Evolutionary conservation across 2,888 invertebrate genomes (phyloP).

Genomic region (Ormyrus rosae): DNA sequence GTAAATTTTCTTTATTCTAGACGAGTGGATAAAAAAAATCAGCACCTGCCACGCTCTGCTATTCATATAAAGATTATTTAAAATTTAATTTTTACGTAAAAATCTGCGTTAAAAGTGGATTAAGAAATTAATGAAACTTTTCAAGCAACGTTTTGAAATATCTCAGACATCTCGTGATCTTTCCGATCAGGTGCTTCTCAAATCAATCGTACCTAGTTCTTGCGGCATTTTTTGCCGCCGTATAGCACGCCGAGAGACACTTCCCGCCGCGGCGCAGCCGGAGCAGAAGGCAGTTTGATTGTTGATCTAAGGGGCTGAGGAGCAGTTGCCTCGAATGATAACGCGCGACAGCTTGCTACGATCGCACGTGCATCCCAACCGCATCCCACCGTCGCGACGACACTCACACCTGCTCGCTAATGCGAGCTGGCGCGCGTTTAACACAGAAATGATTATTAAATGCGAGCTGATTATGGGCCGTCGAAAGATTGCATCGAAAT

Average conservation of each 20-base stretch:
- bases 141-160: too few species aligned
- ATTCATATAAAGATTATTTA: too few species aligned
- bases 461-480: slow-evolving; percentile 7
- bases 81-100: too few species aligned
- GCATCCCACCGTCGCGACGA: slow-evolving; percentile 23
- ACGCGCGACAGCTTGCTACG: slow-evolving; percentile 1
- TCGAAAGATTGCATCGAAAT: background rate
- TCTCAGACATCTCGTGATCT: slow-evolving; percentile 1
- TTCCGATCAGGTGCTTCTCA: slow-evolving; percentile 48
- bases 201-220: slow-evolving; percentile 28
- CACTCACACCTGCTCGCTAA: slow-evolving; percentile 36
- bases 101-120: too few species aligned
- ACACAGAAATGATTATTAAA: slow-evolving; percentile 26
- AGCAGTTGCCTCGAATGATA: slow-evolving; percentile 4
- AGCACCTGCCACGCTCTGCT: background rate
- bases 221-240: background rate
- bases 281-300: too few species aligned
- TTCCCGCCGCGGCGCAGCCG: background rate
- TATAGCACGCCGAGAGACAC: background rate
- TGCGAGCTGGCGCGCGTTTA: background rate
- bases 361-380: slow-evolving; percentile 9
- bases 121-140: too few species aligned
- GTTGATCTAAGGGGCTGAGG: slow-evolving; percentile 3
- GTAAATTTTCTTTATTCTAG: background rate
- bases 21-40: background rate